Conservation (phyloP, 2,113 vertebrate species). For the Myodes glareolus region DNA sequence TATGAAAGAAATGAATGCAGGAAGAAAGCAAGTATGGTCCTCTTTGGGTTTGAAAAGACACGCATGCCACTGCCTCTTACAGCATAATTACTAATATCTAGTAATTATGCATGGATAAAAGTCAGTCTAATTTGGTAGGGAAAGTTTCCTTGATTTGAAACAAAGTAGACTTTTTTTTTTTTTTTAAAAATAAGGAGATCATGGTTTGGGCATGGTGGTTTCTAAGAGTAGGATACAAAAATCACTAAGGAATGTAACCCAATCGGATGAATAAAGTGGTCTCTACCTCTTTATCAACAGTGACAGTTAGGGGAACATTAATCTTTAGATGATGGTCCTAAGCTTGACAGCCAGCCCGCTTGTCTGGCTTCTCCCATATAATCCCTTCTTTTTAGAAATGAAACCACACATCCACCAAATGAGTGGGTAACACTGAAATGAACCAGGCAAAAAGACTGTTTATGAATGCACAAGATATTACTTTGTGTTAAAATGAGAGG, state of each 20-base stretch:
- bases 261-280: constrained; percentile 35
- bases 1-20: neutral
- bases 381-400: constrained; percentile 73
- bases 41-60: neutral
- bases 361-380: constrained; percentile 48
- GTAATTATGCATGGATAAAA: neutral
- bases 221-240: neutral
- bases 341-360: constrained; percentile 64
- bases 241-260: constrained; percentile 43
- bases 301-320: constrained; percentile 11
- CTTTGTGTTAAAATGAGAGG: constrained; percentile 58
- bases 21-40: neutral
- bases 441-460: constrained; percentile 62
- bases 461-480: constrained; percentile 53
- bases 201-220: neutral
- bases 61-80: neutral
- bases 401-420: constrained; percentile 52
- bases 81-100: neutral
- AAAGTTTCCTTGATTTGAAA: constrained; percentile 1
- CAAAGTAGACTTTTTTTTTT: constrained; percentile 9
- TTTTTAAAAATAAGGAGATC: neutral
- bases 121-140: neutral
- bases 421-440: constrained; percentile 61
- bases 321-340: constrained; percentile 63
- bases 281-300: constrained; percentile 58